These are phyloP conservation scores for Camponotus fellah DNA, from an alignment of 2,888 invertebrate genomes.

Conservation along the genomic window DNA sequence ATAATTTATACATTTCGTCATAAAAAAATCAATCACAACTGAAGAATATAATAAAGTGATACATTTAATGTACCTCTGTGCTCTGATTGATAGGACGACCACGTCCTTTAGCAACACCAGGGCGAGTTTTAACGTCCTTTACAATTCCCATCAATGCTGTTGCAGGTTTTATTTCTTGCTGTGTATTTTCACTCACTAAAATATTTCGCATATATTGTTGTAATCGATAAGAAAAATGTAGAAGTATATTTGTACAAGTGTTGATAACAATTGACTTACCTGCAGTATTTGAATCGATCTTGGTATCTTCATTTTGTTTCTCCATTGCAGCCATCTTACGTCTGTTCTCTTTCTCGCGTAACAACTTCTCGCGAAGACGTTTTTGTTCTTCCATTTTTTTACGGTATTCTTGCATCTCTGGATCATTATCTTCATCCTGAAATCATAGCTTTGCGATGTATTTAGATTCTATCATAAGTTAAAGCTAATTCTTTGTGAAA, in stretches of 20 bases:
- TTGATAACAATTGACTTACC: conserved; percentile 67
- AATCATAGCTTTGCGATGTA: conserved; percentile 25
- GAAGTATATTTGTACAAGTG: not conserved
- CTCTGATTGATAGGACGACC: conserved; percentile 78
- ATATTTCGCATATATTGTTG: conserved; percentile 27
- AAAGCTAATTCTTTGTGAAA: not conserved
- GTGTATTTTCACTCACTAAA: conserved; percentile 72
- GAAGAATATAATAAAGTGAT: conserved; percentile 53
- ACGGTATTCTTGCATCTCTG: conserved; percentile 85
- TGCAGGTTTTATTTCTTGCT: conserved; percentile 74
- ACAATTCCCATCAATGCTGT: conserved; percentile 72
- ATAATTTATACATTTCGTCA: not conserved
- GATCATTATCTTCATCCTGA: conserved; percentile 83
- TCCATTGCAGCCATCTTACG: conserved; percentile 85
- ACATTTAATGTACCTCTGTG: conserved; percentile 82
- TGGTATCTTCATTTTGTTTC: conserved; percentile 78
- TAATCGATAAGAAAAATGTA: not conserved
- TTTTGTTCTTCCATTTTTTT: conserved; percentile 87
- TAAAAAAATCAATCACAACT: not conserved
- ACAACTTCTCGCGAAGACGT: conserved; percentile 85
- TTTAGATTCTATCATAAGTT: not conserved
- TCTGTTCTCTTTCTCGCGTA: conserved; percentile 86
- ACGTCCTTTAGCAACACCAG: conserved; percentile 74
- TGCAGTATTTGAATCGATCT: conserved; percentile 68
- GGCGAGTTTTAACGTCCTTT: conserved; percentile 77